Base-by-base conservation (phyloP, 2,797 vertebrate genomes). In the Melanotaenia maccullochi region DNA sequence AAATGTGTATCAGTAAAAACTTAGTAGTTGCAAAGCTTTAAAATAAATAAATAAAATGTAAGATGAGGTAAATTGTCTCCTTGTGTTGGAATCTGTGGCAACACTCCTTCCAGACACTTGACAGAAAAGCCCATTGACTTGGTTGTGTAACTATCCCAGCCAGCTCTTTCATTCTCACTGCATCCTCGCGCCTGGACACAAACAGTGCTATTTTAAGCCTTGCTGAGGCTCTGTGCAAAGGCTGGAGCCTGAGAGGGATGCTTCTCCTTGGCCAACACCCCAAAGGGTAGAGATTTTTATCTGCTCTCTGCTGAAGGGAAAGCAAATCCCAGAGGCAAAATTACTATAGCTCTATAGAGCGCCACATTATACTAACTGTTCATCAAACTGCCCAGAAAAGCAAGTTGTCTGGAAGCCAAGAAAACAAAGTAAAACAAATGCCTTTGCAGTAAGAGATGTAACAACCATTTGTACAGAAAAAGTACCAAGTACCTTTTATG, bases 201-300 rank as follows among this genome's bases (percentile, higher is more conserved):
- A 89, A 85, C 77, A 42, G 75, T 24, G 61, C 90, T 93, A 93
- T 93, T 93, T 93, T 93, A 92, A 89, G 87, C 84, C 68, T 78
- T 25, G 73, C 87, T 80, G 86, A 84, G 83, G 65, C 86, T 81
- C 57, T 62, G 78, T 66, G 83, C 77, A 60, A 60, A 62, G 74
- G 78, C 72, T 68, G 74, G 42, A 83, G 83, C 81, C 87, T 85
- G 81, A 68, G 80, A 90, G 87, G 80, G 75, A 88, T 71, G 84
- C 75, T 75, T 86, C 84, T 90, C 85, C 85, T 80, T 85, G 79
- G 73, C 83, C 67, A 79, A 78, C 76, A 85, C 67, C 81, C 76
- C 71, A 73, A 83, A 79, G 75, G 55, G 47, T 44, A 66, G 49
- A 60, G 57, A 30, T 71, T 79, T 77, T 61, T 77, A 80, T 79